Conservation (phyloP, 2,797 vertebrate species). For the Coendou prehensilis region DNA sequence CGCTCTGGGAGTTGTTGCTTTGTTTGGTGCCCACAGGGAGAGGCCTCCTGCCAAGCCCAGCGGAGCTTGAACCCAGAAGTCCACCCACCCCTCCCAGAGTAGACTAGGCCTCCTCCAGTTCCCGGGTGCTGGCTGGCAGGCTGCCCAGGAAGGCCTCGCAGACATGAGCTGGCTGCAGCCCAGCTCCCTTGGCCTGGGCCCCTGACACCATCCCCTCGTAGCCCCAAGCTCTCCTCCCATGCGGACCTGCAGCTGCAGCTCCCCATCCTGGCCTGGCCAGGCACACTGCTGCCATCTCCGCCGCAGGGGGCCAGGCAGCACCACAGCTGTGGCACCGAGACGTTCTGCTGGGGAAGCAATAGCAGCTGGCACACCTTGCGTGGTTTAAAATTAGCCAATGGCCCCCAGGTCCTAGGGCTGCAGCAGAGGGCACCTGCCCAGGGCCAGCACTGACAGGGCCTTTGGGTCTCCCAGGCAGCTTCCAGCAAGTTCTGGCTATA, state of each 20-base stretch:
- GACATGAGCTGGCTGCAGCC: slow-evolving; percentile 64
- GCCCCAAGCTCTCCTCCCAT: slow-evolving; percentile 33
- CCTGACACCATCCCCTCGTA: slow-evolving; percentile 61
- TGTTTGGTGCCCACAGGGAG: slow-evolving; percentile 58
- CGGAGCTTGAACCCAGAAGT: slow-evolving; percentile 64
- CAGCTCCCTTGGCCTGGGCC: slow-evolving; percentile 67
- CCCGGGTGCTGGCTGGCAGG: slow-evolving; percentile 70
- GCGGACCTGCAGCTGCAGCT: slow-evolving; percentile 73
- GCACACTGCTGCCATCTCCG: slow-evolving; percentile 37
- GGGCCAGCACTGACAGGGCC: background rate
- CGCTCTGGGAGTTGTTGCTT: slow-evolving; percentile 36
- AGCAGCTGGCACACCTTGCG: slow-evolving; percentile 66
- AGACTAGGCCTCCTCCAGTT: background rate
- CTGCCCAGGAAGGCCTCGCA: slow-evolving; percentile 67
- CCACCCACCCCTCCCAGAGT: background rate
- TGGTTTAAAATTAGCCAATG: slow-evolving; percentile 74
- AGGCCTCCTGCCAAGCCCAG: slow-evolving; percentile 51
- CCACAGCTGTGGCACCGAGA: slow-evolving; percentile 58
- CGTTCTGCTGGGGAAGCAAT: slow-evolving; percentile 61
- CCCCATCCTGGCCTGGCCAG: slow-evolving; percentile 44
- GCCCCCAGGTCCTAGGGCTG: slow-evolving; percentile 21
- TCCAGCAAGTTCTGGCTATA: background rate
- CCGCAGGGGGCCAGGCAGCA: slow-evolving; percentile 20
- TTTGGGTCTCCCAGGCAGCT: background rate
- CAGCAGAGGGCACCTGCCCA: background rate